These are phyloP conservation scores for Hypselothyrea guttata DNA, from an alignment of 2,888 invertebrate genomes.

Conservation along the genomic window DNA sequence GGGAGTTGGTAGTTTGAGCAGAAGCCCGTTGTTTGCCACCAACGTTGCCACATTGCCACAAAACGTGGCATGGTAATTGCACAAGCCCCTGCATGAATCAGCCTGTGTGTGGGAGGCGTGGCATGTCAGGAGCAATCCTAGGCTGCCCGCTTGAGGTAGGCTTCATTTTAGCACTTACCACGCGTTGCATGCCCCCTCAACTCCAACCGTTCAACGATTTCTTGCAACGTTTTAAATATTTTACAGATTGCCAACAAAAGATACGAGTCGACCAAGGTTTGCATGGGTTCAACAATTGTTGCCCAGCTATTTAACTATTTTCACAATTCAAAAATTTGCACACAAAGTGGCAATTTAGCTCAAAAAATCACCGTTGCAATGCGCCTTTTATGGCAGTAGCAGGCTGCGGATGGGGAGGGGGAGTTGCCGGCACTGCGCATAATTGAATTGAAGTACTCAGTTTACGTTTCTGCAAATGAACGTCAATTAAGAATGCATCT, in stretches of 20 bases:
- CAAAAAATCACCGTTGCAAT: constrained; percentile 64
- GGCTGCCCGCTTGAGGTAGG: not conserved
- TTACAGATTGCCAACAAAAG: constrained; percentile 65
- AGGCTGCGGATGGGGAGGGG: not conserved
- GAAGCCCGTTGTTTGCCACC: constrained; percentile 61
- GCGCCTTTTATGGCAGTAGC: constrained; percentile 68
- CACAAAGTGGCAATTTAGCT: constrained; percentile 79
- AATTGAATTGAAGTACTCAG: constrained; percentile 75
- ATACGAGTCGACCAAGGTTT: constrained; percentile 38
- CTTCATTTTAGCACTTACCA: not conserved
- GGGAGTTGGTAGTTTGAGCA: constrained; percentile 32
- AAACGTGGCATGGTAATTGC: constrained; percentile 49
- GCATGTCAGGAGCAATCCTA: constrained; percentile 32
- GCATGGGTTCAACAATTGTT: constrained; percentile 57
- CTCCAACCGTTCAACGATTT: constrained; percentile 25
- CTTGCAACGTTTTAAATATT: constrained; percentile 67
- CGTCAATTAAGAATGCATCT: constrained; percentile 78
- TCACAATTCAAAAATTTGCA: constrained; percentile 77
- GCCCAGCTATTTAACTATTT: constrained; percentile 58
- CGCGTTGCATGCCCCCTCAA: constrained; percentile 28
- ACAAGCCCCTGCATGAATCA: constrained; percentile 48
- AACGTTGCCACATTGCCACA: constrained; percentile 55
- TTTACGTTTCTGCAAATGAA: constrained; percentile 73
- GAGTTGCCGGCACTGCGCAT: constrained; percentile 35
- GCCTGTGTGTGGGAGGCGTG: constrained; percentile 53